Base-by-base conservation (phyloP, 2,113 vertebrate species). In the Oncorhynchus tshawytscha region DNA sequence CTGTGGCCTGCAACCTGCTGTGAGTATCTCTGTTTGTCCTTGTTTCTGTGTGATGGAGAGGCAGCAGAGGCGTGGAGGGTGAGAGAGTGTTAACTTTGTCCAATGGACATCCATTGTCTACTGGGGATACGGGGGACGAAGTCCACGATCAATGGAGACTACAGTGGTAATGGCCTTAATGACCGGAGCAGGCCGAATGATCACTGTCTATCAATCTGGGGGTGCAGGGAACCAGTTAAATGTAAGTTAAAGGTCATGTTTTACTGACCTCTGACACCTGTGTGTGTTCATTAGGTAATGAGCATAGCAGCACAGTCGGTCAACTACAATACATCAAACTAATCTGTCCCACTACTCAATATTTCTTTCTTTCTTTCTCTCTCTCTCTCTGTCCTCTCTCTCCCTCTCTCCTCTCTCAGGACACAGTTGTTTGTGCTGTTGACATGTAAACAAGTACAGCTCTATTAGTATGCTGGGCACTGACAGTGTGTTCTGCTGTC, bases 131-230 rank as follows among this genome's bases (percentile, higher is more conserved):
- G 13, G 49, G 51, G 72, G 66, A 79, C 67, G 74, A 70, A 77
- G 68, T 51, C 29, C 45, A 24, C 68, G 80, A 89, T 87, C 70
- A 67, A 90, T 86, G 81, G 64, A 73, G 39, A 67, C 15, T 74
- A 57, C 49, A 72, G 49, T 45, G 13, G 45, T 74, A 59, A 74
- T 66, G 57, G 67, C 64, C 78, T 70, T 78, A 82, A 88, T 87
- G 78, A 71, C 67, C 71, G 71, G 45, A 81, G 77, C 76, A 79
- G 59, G 80, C 79, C 70, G 22, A 66, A 71, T 54, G 72, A 90
- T 84, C 81, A 81, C 71, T 59, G 76, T 67, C 54, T 48, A 88
- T 90, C 20, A 77, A 88, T 78, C 78, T 5, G 0, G 51, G 68
- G 66, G 12, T 66, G 29, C 29, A 59, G 51, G n/a, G 75, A 60